phyloP scores from a whole-genome alignment of 1,140 invertebrate genomes.

The Rhyzopertha dominica region DNA sequence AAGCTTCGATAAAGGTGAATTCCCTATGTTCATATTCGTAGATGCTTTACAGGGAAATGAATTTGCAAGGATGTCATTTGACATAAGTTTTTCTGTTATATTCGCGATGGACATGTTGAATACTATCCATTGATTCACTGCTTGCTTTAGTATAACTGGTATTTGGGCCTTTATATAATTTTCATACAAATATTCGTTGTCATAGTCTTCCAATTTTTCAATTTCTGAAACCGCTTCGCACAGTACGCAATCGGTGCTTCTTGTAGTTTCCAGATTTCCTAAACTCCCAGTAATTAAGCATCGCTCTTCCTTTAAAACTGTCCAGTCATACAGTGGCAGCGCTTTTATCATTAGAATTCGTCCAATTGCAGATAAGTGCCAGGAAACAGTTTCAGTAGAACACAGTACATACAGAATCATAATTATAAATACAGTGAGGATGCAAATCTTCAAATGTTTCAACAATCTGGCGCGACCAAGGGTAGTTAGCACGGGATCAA shows the following conservation, averaged over 20 bases:
- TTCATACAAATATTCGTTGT: conserved; percentile 20
- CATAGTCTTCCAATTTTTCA: conserved; percentile 16
- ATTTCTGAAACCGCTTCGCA: conserved; percentile 33
- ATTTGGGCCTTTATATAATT: conserved; percentile 28
- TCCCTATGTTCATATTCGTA: conserved; percentile 24
- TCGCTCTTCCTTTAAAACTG: conserved; percentile 65
- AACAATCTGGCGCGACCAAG: no score
- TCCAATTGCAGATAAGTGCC: conserved; percentile 57
- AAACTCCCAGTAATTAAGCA: conserved; percentile 66
- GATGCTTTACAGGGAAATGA: conserved; percentile 34
- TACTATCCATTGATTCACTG: conserved; percentile 25
- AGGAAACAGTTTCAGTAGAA: conserved; percentile 47
- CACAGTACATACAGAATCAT: conserved; percentile 47
- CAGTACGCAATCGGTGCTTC: conserved; percentile 32
- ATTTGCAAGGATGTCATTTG: conserved; percentile 12
- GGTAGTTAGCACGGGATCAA: conserved; percentile 55
- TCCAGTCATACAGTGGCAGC: conserved; percentile 75
- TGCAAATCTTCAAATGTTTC: no score
- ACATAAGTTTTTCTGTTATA: no score
- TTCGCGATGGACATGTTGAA: neutral
- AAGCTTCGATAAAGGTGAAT: conserved; percentile 12
- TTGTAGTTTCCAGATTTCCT: no score
- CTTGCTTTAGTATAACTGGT: conserved; percentile 27
- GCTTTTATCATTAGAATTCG: conserved; percentile 63
- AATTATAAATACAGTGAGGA: no score